Evolutionary conservation across 2,797 vertebrate species (phyloP).

Genomic region (Botia kubotai): DNA sequence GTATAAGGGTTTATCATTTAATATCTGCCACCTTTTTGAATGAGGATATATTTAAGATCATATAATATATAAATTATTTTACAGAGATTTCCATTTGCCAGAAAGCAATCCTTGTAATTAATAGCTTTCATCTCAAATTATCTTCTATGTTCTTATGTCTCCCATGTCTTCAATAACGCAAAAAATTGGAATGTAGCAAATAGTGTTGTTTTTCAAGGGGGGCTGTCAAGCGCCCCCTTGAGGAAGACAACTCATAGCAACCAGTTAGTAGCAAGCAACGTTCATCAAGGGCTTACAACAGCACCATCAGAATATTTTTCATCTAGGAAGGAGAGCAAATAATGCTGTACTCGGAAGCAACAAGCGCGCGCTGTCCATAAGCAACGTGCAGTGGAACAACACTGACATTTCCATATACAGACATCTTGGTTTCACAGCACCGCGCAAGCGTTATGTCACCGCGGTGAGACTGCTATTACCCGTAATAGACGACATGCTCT

Average conservation of each 20-base stretch:
- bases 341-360: conserved; percentile 52
- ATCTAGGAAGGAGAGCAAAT: conserved; percentile 46
- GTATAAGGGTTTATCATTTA: too few relatives aligned
- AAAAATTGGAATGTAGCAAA: neutral
- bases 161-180: neutral
- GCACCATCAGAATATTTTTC: neutral
- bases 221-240: conserved; percentile 7
- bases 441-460: conserved; percentile 24
- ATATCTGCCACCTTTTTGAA: too few relatives aligned
- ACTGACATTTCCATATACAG: conserved; percentile 10
- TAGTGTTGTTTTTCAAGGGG: neutral
- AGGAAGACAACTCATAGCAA: neutral
- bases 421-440: conserved; percentile 7
- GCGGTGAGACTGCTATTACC: conserved; percentile 35
- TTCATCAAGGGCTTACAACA: neutral
- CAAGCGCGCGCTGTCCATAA: conserved; percentile 15
- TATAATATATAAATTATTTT: too few relatives aligned
- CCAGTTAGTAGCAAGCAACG: neutral
- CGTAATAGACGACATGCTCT: conserved; percentile 35
- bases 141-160: neutral
- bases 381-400: conserved; percentile 4
- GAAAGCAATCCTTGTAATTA: too few relatives aligned
- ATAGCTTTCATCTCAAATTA: too few relatives aligned
- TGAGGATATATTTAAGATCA: too few relatives aligned
- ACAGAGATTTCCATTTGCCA: too few relatives aligned